Percentiles rank a stretch among this genome's conserved stretches.
Evolutionary conservation across 2,888 invertebrate genomes (phyloP).

Genomic region (Pheosia gnoma): DNA sequence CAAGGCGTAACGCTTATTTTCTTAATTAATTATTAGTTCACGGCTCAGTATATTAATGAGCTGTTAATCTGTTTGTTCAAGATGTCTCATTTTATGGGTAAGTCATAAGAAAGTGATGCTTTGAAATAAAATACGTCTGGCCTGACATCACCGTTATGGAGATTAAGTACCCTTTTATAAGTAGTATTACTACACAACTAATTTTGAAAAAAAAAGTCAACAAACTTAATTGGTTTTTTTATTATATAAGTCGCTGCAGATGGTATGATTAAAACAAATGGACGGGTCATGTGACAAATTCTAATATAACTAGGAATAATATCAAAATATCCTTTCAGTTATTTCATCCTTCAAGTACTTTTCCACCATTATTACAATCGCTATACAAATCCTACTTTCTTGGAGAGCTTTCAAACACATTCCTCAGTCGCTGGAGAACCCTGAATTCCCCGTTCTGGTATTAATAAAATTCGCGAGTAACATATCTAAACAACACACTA

Average conservation of each 20-base stretch:
- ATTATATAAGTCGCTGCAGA: too few relatives aligned
- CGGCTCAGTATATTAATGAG: constrained; percentile 14
- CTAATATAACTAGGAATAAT: neutral
- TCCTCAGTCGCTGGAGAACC: constrained; percentile 23
- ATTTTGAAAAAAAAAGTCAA: too few relatives aligned
- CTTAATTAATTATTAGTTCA: constrained; percentile 19
- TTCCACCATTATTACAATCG: constrained; percentile 23
- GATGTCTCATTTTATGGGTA: neutral
- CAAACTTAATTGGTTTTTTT: too few relatives aligned
- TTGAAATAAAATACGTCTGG: neutral
- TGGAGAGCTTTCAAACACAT: constrained; percentile 39
- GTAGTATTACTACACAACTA: too few relatives aligned
- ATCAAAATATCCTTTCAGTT: constrained; percentile 8
- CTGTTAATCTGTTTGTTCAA: neutral
- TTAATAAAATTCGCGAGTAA: constrained; percentile 36
- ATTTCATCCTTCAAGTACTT: constrained; percentile 18
- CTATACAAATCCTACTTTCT: constrained; percentile 28
- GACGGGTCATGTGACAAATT: neutral
- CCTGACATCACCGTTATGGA: too few relatives aligned
- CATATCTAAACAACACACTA: constrained; percentile 31
- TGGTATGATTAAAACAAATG: too few relatives aligned
- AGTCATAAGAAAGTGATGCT: neutral
- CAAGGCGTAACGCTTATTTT: constrained; percentile 11
- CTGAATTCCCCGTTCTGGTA: constrained; percentile 36
- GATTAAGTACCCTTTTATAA: too few relatives aligned